Evolutionary conservation across 2,113 vertebrate species (phyloP).

Genomic region (Psephotus haematonotus): DNA sequence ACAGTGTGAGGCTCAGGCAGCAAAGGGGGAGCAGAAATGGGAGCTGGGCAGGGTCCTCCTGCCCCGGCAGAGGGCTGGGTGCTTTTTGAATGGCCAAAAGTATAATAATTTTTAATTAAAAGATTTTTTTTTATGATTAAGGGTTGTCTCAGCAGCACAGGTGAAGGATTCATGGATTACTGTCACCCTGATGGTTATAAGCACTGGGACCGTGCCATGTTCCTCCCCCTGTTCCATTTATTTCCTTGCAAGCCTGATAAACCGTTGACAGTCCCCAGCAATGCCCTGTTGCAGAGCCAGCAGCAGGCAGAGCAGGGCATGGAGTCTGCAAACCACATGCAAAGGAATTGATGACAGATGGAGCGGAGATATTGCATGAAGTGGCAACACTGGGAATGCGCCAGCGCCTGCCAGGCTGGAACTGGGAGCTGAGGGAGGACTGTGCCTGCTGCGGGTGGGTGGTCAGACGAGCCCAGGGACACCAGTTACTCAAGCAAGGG

Average conservation of each 20-base stretch:
- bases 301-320: neutral
- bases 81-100: neutral
- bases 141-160: neutral
- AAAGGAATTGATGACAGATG: slow-evolving; percentile 26
- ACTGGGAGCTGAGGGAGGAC: neutral
- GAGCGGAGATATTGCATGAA: neutral
- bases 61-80: neutral
- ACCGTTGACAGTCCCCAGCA: neutral
- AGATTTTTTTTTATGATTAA: neutral
- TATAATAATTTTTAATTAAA: neutral
- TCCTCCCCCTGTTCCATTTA: neutral
- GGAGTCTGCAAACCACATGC: slow-evolving; percentile 4
- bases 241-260: neutral
- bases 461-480: neutral
- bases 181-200: neutral
- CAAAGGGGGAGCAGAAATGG: neutral
- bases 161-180: neutral
- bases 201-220: rapidly evolving
- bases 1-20: neutral
- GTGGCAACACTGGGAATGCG: neutral
- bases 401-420: slow-evolving; percentile 29
- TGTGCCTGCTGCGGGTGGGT: neutral
- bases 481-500: neutral
- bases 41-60: neutral
- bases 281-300: neutral